Evolutionary conservation across 2,113 vertebrate genomes (phyloP), one percentile per base, ranked within the genome.

Genomic region (Gallinago paraguaiae): DNA sequence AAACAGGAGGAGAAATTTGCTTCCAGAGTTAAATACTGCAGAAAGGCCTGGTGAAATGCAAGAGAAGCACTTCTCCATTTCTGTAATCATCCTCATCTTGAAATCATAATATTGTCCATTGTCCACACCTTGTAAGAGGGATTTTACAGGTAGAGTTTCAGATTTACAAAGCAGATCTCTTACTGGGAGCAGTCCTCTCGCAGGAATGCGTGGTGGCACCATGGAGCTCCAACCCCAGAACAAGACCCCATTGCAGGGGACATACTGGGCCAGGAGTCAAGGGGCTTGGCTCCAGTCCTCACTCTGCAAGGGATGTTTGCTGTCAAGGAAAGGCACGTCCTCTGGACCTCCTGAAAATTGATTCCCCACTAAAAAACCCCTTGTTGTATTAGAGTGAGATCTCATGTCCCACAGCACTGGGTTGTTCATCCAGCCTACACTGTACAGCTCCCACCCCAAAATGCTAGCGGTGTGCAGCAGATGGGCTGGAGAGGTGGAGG

Each of bases 1-100:
- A 59, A 91, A 70, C 2, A 3, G 77, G 69, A 90, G 22, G 11
- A 86, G 59, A 89, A 71, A 91, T 79, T 61, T 70, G 63, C 76
- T 89, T 72, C 39, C 69, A 68, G 88, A 63, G 65, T 82, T 80
- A 87, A 92, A 59, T 56, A 53, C 22, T 59, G 31, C 43, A 86
- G 80, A 86, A 92, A 56, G n/a, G 20, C 43, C 56, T 46, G 48
- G 78, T 27, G 43, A 82, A 75, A 72, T 24, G 45, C 61, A 68
- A 93, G 57, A 86, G 56, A 72, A 72, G 56, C 50, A 57, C 10
- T 82, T 56, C 48, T 63, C 35, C 8, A 11, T 9, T 79, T 79
- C 65, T 28, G 7, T 14, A 57, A 24, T 61, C 64, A 48, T 79
- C 14, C 35, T 17, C 37, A 50, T 25, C 33, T 56, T 57, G 56